Evolutionary conservation across 2,888 invertebrate genomes (phyloP).

Genomic region (Leptinotarsa haldemani): DNA sequence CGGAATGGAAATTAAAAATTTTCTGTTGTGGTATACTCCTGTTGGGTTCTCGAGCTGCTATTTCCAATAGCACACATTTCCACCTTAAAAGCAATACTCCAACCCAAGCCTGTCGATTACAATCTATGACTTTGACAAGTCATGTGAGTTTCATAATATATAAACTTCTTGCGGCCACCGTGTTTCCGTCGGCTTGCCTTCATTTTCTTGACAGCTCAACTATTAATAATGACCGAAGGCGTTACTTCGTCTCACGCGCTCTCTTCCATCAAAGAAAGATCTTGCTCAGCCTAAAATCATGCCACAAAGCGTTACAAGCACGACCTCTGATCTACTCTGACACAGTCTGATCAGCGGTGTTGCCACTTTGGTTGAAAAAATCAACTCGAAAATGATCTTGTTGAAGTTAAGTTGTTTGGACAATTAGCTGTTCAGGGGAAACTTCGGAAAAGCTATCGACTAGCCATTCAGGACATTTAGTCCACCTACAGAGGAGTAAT

Average conservation of each 20-base stretch:
- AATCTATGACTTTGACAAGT: constrained; percentile 37
- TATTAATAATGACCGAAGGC: constrained; percentile 47
- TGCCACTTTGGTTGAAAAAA: neutral
- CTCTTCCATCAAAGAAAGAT: constrained; percentile 40
- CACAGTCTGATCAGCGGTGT: constrained; percentile 3
- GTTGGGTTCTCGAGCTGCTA: neutral
- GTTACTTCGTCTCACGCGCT: constrained; percentile 38
- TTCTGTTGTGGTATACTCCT: no score
- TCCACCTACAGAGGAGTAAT: no score
- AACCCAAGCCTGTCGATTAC: constrained; percentile 23
- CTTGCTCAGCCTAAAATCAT: constrained; percentile 42
- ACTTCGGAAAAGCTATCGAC: no score
- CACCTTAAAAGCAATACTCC: neutral
- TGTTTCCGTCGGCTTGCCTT: constrained; percentile 37
- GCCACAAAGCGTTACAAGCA: constrained; percentile 39
- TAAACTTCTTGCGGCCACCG: constrained; percentile 35
- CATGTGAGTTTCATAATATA: constrained; percentile 33
- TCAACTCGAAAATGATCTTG: neutral
- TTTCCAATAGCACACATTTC: neutral
- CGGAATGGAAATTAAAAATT: no score
- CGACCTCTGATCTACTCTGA: constrained; percentile 25
- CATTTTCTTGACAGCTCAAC: constrained; percentile 46
- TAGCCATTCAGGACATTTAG: no score
- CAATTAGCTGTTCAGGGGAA: no score
- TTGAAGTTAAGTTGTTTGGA: no score